Conservation (phyloP, 2,113 vertebrate species). For the Calidris pygmaea region DNA sequence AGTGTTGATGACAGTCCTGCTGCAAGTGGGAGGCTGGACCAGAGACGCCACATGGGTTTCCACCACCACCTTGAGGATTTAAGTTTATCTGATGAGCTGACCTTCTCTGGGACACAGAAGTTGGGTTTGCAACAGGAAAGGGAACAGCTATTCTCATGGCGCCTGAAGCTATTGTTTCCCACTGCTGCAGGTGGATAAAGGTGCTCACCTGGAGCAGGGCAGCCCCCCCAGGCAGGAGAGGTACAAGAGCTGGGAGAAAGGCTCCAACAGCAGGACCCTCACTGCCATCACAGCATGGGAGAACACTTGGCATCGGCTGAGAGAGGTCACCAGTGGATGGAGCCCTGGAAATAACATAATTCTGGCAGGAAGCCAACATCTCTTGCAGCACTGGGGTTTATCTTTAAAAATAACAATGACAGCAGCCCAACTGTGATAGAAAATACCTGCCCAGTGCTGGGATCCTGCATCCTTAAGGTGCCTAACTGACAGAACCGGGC, state of each 20-base stretch:
- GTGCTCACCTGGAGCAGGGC: neutral
- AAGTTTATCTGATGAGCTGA: neutral
- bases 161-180: neutral
- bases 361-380: neutral
- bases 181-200: neutral
- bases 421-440: neutral
- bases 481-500: neutral
- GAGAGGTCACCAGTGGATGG: neutral
- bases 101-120: neutral
- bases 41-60: rapidly evolving
- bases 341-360: neutral
- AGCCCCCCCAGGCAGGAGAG: neutral
- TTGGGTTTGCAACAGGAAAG: neutral
- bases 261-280: neutral
- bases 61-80: neutral
- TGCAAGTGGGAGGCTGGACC: neutral
- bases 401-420: neutral
- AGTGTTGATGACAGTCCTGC: neutral
- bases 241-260: neutral
- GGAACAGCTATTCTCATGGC: neutral
- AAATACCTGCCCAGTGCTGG: neutral
- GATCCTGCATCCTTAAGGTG: neutral
- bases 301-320: neutral
- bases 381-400: neutral
- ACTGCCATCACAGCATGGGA: neutral